Base-by-base conservation (phyloP, 2,113 vertebrate species). In the Parus major region DNA sequence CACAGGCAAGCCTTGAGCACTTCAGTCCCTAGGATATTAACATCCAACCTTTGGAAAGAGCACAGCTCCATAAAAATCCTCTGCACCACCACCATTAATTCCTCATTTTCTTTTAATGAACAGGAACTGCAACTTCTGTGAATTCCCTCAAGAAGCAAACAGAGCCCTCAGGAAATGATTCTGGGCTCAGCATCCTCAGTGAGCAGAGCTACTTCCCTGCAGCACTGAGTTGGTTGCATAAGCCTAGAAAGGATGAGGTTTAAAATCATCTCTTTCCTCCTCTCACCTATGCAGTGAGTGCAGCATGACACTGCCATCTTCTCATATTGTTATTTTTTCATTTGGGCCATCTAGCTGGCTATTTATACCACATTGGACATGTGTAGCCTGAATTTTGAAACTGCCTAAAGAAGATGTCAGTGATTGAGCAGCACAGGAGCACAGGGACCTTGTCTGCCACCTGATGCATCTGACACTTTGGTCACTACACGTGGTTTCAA, bases 271-370 rank as follows among this genome's bases (percentile, higher is more conserved):
- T 63, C 63, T 83, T 52, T 44, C 11, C 18, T 36, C 19, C 9
- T 39, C n/a, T 76, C 63, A 52, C 35, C 39, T 35, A 14, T 11
- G 24, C 1, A 0, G 10, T 0, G 0, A 91, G 55, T 39, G 20
- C 76, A 83, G 31, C 9, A 88, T 19, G 17, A 2, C 65, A 57
- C 46, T 19, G 20, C 24, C 66, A 56, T 31, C 29, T 60, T 82
- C 55, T 29, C 55, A 42, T 35, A 53, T 10, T 65, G 23, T 9
- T 69, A 27, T 39, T 59, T 77, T 68, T 94, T 81, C 10, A 63
- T 66, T 82, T 81, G 25, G 18, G 52, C 71, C 52, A 93, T 55
- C 33, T 50, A 8, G 55, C 42, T 84, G 78, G 39, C 12, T 63
- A 19, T 90, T 92, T 71, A 59, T 61, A 55, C 39, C 22, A 31